A percentile compares a stretch with the other conserved stretches of the same genome.
These are phyloP conservation scores for Solenopsis fugax DNA, from an alignment of 1,140 invertebrate genomes.

Conservation along the genomic window DNA sequence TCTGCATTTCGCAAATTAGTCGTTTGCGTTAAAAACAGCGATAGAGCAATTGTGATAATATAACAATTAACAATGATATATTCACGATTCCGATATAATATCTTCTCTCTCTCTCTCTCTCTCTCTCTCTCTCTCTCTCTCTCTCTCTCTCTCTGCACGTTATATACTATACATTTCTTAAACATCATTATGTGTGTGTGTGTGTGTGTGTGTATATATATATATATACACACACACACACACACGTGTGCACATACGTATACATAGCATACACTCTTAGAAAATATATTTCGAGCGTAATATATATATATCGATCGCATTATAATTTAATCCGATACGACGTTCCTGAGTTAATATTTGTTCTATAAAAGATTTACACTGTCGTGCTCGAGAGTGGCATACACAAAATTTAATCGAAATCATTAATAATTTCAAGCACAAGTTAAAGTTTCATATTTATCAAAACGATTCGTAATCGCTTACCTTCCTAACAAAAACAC, in stretches of 20 bases:
- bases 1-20: slow-evolving; percentile 15
- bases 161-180: slow-evolving; percentile 30
- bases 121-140: background rate
- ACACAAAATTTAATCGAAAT: background rate
- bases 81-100: slow-evolving; percentile 38
- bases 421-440: slow-evolving; percentile 8
- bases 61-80: slow-evolving; percentile 66
- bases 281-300: slow-evolving; percentile 50
- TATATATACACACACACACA: slow-evolving; percentile 6
- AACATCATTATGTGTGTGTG: slow-evolving; percentile 20
- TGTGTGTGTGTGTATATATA: slow-evolving; percentile 19
- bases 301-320: slow-evolving; percentile 72
- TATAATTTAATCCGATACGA: slow-evolving; percentile 31
- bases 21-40: slow-evolving; percentile 59
- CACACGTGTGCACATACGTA: background rate
- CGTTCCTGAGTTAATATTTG: slow-evolving; percentile 73
- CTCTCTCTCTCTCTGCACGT: background rate
- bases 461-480: slow-evolving; percentile 2
- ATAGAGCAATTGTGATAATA: slow-evolving; percentile 65
- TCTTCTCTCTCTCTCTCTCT: background rate
- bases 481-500: background rate
- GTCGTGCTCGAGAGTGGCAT: background rate
- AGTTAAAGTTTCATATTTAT: background rate
- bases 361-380: slow-evolving; percentile 53
- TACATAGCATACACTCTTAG: slow-evolving; percentile 23